phyloP scores from a whole-genome alignment of 2,113 vertebrate species.

The Ariopsis seemanni region DNA sequence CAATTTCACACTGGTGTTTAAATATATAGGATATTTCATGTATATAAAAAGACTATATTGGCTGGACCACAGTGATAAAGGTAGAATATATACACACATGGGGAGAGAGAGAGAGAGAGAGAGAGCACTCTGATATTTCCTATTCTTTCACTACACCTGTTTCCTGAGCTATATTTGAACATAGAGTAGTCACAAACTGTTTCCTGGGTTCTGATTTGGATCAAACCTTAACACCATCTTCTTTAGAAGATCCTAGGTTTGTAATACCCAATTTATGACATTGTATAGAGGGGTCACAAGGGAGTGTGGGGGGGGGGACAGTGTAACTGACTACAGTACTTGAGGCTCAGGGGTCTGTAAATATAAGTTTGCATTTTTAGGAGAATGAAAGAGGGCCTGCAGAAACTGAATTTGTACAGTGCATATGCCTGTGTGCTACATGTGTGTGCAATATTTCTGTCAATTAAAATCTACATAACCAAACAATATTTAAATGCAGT shows the following conservation, averaged over 20 bases:
- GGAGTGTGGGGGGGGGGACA: not conserved
- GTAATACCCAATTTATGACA: not conserved
- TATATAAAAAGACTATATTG: too few relatives aligned
- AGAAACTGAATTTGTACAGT: not conserved
- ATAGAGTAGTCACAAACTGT: constrained; percentile 23
- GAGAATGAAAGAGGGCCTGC: not conserved
- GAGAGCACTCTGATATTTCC: constrained; percentile 13
- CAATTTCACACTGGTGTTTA: too few relatives aligned
- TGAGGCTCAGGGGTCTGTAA: not conserved
- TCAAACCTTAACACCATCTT: not conserved
- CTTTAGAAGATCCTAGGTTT: not conserved
- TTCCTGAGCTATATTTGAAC: constrained; percentile 40
- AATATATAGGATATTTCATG: too few relatives aligned
- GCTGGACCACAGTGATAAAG: too few relatives aligned
- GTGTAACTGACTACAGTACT: not conserved
- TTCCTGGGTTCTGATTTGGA: constrained; percentile 9
- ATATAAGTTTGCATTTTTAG: not conserved
- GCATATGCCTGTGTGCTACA: not conserved
- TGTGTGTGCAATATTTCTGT: not conserved
- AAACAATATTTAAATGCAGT: not conserved
- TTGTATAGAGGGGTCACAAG: not conserved
- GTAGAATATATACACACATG: too few relatives aligned
- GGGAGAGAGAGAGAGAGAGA: too few relatives aligned
- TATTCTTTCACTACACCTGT: constrained; percentile 21
- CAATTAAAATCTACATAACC: not conserved